phyloP scores from a whole-genome alignment of 1,140 invertebrate species.

The Augochlora pura region DNA sequence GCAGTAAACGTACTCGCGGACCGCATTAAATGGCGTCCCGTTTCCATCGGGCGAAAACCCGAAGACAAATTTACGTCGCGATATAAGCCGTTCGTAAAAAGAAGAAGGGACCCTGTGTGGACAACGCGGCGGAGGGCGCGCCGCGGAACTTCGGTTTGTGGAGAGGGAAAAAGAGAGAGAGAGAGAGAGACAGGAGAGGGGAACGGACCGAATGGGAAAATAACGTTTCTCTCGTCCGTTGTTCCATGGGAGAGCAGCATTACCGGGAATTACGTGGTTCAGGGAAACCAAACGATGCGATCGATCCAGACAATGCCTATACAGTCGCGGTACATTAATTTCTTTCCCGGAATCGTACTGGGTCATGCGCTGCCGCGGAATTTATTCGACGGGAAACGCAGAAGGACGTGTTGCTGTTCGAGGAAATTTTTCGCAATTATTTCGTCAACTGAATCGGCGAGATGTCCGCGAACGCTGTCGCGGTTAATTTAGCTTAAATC shows the following conservation, averaged over 20 bases:
- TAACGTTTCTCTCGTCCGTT: conserved; percentile 31
- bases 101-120: neutral
- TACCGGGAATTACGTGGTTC: conserved; percentile 46
- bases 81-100: conserved; percentile 9
- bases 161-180: too few species aligned
- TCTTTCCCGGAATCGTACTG: conserved; percentile 65
- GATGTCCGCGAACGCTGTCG: too few species aligned
- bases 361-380: conserved; percentile 20
- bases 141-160: too few species aligned
- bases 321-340: conserved; percentile 66
- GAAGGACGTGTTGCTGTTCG: neutral
- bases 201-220: conserved; percentile 35
- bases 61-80: conserved; percentile 25
- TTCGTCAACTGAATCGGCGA: too few species aligned
- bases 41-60: conserved; percentile 16
- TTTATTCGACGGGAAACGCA: conserved; percentile 7
- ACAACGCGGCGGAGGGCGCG: neutral
- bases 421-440: too few species aligned
- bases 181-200: neutral
- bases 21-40: conserved; percentile 18
- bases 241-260: conserved; percentile 23
- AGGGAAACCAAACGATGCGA: conserved; percentile 55
- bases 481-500: too few species aligned
- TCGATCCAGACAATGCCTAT: conserved; percentile 60
- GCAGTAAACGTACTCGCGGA: neutral